These are phyloP conservation scores for Drosophila cracens DNA, from an alignment of 2,888 invertebrate genomes.

Conservation along the genomic window DNA sequence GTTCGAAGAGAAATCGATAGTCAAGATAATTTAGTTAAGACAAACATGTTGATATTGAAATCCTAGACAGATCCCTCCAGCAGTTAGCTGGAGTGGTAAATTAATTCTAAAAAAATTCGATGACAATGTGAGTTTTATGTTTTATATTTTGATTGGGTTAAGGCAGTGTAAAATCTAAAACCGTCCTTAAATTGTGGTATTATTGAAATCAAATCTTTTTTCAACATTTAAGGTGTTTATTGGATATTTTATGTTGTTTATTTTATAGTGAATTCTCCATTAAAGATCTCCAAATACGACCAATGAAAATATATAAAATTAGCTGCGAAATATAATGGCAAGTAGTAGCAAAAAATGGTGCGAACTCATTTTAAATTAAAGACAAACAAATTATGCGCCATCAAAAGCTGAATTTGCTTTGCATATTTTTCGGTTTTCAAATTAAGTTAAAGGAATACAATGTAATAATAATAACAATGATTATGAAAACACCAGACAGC, in stretches of 20 bases:
- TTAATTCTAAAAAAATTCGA: too few relatives aligned
- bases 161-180: neutral
- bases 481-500: slow-evolving; percentile 34
- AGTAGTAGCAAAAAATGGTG: slow-evolving; percentile 10
- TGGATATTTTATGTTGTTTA: too few relatives aligned
- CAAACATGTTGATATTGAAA: too few relatives aligned
- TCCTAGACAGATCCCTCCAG: too few relatives aligned
- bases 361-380: slow-evolving; percentile 71
- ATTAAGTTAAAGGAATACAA: slow-evolving; percentile 46
- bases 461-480: slow-evolving; percentile 50
- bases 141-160: too few relatives aligned
- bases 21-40: too few relatives aligned
- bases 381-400: slow-evolving; percentile 72
- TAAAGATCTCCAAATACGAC: too few relatives aligned
- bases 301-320: neutral
- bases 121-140: too few relatives aligned
- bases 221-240: neutral
- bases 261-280: neutral
- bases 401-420: slow-evolving; percentile 57
- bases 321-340: neutral
- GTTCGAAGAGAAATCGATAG: neutral
- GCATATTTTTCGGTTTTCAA: slow-evolving; percentile 69
- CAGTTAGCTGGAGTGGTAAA: too few relatives aligned
- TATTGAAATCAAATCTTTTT: neutral
- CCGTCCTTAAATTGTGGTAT: neutral